Evolutionary conservation across 2,797 vertebrate genomes (phyloP).

Genomic region (Chromis chromis): DNA sequence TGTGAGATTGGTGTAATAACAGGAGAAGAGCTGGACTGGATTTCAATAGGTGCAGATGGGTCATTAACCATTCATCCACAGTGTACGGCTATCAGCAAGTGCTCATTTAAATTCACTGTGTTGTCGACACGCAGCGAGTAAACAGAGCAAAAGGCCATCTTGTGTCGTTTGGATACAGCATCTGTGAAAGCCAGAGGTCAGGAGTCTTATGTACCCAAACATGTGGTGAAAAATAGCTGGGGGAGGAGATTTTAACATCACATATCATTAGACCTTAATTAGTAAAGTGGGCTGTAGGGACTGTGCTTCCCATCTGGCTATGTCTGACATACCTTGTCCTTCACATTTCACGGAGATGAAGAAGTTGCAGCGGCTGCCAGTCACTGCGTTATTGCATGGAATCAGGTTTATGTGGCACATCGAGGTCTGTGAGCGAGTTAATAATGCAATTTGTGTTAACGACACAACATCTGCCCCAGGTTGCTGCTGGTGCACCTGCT

Average conservation of each 20-base stretch:
- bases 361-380: conserved; percentile 7
- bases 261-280: conserved; percentile 71
- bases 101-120: conserved; percentile 40
- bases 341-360: conserved; percentile 46
- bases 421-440: conserved; percentile 19
- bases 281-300: conserved; percentile 66
- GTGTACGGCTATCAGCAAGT: not conserved
- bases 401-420: conserved; percentile 14
- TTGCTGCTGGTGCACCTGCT: conserved; percentile 27
- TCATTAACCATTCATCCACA: conserved; percentile 1
- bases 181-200: conserved; percentile 73
- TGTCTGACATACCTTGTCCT: conserved; percentile 62
- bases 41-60: conserved; percentile 7
- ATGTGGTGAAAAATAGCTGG: conserved; percentile 64
- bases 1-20: conserved; percentile 8
- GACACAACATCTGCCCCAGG: conserved; percentile 48
- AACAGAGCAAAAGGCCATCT: conserved; percentile 36
- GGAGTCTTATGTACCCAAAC: conserved; percentile 52
- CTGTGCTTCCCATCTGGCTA: conserved; percentile 63
- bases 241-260: conserved; percentile 58
- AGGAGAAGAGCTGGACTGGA: not conserved
- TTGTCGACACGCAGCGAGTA: conserved; percentile 12
- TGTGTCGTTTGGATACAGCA: conserved; percentile 50
- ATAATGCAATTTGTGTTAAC: conserved; percentile 46
- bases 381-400: not conserved